Base-by-base conservation (phyloP, 2,888 invertebrate species). In the Pammene fasciana region DNA sequence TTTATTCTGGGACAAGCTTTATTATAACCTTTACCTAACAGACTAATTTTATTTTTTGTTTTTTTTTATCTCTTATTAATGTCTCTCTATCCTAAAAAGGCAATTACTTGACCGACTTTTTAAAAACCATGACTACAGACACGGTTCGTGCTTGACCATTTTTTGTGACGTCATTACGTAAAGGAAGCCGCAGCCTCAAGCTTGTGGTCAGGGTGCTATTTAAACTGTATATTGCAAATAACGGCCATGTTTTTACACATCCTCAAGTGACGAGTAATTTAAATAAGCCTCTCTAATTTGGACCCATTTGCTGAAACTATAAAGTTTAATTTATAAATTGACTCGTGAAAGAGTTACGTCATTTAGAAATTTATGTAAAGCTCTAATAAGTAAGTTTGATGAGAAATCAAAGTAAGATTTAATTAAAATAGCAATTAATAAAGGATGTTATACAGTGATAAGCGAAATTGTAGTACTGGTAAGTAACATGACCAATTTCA, bases 131-230 rank as follows among this genome's bases (percentile, higher is more conserved):
- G 26, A 26, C 26, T 3, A 26, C 2, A 3, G 13, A n/a, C n/a
- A n/a, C 16, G 1, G 13, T 38, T 70, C 52, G 4, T 14, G 50
- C 68, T 57, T 70, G 41, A 34, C 48, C 54, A 26, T 64, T 82
- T 88, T 90, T 89, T 88, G 88, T 86, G 89, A 87, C 84, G 82
- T 90, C 88, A 90, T 90, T 90, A 91, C 86, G 82, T 84, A 72
- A 78, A 89, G 90, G 90, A 91, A 89, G 86, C 80, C 76, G 82
- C 81, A 85, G 83, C 83, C 84, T 89, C 83, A 81, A 85, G 83
- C 82, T 83, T 89, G 90, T 85, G 89, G 89, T 90, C 78, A 59
- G 72, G 67, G 74, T 75, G 76, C 75, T 76, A 82, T 84, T 87
- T 79, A 82, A 88, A 85, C 82, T 83, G 84, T 85, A 88, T 86